These are phyloP conservation scores for Oppia nitens DNA, from an alignment of 1,140 invertebrate genomes.

Conservation along the genomic window DNA sequence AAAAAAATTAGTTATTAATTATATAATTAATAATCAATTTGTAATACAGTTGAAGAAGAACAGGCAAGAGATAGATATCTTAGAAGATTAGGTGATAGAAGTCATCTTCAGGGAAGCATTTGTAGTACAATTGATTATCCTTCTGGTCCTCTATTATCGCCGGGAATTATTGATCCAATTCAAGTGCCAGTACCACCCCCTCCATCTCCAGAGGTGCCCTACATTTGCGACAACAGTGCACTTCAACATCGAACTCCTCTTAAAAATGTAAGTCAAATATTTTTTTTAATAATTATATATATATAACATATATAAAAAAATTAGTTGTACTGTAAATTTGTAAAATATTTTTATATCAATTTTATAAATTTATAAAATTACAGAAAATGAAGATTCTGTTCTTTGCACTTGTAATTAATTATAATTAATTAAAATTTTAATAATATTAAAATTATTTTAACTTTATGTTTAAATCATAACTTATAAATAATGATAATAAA, in stretches of 20 bases:
- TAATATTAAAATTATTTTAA: too few species aligned
- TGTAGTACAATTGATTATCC: background rate
- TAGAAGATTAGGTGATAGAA: constrained; percentile 14
- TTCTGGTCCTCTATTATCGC: constrained; percentile 9
- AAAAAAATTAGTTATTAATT: background rate
- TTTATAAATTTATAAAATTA: too few species aligned
- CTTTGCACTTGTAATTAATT: too few species aligned
- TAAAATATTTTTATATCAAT: too few species aligned
- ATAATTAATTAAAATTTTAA: too few species aligned
- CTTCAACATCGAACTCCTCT: background rate
- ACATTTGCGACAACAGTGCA: background rate
- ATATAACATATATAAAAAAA: too few species aligned
- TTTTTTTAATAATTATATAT: too few species aligned
- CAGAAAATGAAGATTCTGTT: too few species aligned
- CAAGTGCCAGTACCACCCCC: constrained; percentile 21
- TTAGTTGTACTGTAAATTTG: too few species aligned
- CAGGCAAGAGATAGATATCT: constrained; percentile 18
- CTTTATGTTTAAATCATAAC: too few species aligned
- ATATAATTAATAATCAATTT: background rate
- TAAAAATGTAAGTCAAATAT: too few species aligned
- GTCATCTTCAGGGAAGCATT: constrained; percentile 11
- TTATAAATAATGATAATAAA: too few species aligned
- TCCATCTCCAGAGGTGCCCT: constrained; percentile 21
- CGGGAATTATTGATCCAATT: constrained; percentile 11
- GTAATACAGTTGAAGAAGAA: constrained; percentile 21